Evolutionary conservation across 2,113 vertebrate species (phyloP), one percentile per base, ranked within the genome.

Genomic region (Lophius piscatorius): DNA sequence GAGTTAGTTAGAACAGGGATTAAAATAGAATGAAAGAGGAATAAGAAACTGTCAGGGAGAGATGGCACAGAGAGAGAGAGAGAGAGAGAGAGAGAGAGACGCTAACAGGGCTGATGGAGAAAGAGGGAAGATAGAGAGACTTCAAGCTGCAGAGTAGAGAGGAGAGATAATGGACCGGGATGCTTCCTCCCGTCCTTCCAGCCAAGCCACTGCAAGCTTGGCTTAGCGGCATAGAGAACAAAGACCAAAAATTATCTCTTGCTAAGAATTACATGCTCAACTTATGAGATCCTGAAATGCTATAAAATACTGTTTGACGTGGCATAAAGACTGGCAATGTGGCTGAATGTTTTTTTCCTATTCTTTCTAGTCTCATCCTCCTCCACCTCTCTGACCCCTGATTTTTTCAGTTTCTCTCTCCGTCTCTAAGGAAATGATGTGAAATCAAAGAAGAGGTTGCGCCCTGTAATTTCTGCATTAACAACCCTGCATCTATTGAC

Each of bases 131-230:
- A 52, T 26, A 55, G 40, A 50, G 66, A 68, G 79, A 82, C 77
- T 74, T 72, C 73, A 48, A 55, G 77, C 80, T 69, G 70, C 70
- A 20, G 75, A 62, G 71, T 72, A 69, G 46, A 67, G 74, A 54
- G 59, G 41, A 28, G 69, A 74, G 77, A 88, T 80, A 82, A 80
- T 63, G 63, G 65, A 35, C 55, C 60, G 56, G 2, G 54, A 58
- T 61, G 58, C 67, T 42, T 67, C 59, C 44, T 60, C 42, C 29
- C 62, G 24, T 70, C 38, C 14, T 62, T 48, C 39, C 26, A 40
- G 36, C 47, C 42, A 21, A 70, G 63, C 44, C 29, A 33, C 10
- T 16, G 60, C 70, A 40, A 51, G 58, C 45, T 74, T 60, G 59
- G 35, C 5, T n/a, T 22, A 35, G 42, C 39, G 60, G 66, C 48